Base-by-base conservation (phyloP, 2,113 vertebrate genomes). In the Spilogale gracilis region DNA sequence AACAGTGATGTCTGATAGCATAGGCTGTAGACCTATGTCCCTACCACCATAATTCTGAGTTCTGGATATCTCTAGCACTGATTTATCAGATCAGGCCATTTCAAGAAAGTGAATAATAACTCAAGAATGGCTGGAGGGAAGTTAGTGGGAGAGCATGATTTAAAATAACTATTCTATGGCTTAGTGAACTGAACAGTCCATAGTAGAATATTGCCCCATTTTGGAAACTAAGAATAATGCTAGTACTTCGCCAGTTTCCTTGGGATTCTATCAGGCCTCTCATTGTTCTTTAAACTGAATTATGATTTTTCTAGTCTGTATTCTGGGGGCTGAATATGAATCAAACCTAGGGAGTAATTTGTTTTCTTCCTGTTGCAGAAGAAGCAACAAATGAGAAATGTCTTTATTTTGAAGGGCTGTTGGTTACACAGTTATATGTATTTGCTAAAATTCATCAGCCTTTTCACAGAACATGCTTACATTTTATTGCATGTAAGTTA, bases 341-440 rank as follows among this genome's bases (percentile, higher is more conserved):
- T 89, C 50, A 80, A 50, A 45, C 3, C 50, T 81, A 63, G 45
- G 12, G n/a, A 79, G 32, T 79, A 61, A 89, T 48, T 93, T 12
- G 30, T 95, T 91, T 92, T 93, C 67, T 93, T 91, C 58, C 71
- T 38, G 6, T 18, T 91, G n/a, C 65, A 60, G 30, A 82, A 89
- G 81, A 94, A 23, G 43, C 56, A 82, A 81, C 8, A 54, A 73
- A 63, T 17, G 4, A 94, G 32, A 89, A 97, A 90, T 82, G 32
- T 78, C 30, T 90, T 27, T 93, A 67, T 95, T 96, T 95, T 96
- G 43, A 95, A 76, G 20, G 12, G 17, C 50, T 89, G 9, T 52
- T 65, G 2, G 65, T 81, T 96, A 54, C 2, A 25, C 74, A 48
- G 25, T 2, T 73, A 45, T 79, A 82, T 82, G 76, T 23, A 79